Conservation (phyloP, 2,888 invertebrate species). For the Fragum fragum region DNA sequence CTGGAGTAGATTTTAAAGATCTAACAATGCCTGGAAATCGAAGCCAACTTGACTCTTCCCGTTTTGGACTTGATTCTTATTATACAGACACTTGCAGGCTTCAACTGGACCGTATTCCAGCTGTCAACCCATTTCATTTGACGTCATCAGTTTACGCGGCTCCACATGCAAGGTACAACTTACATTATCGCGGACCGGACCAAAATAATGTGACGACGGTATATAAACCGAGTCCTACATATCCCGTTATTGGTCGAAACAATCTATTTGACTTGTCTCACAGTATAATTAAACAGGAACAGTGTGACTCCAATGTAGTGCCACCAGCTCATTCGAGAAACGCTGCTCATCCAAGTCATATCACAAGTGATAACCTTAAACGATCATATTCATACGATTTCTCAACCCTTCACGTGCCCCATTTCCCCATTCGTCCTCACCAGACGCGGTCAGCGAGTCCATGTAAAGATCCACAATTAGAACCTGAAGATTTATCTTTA, state of each 20-base stretch:
- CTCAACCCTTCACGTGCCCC: slow-evolving; percentile 16
- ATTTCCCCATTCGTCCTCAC: slow-evolving; percentile 34
- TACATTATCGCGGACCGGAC: slow-evolving; percentile 9
- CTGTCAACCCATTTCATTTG: slow-evolving; percentile 10
- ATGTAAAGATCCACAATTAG: slow-evolving; percentile 55
- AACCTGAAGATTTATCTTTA: slow-evolving; percentile 77
- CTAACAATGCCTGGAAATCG: background rate
- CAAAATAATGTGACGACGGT: background rate
- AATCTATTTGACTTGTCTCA: slow-evolving; percentile 1
- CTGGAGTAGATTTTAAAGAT: background rate
- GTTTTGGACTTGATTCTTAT: background rate
- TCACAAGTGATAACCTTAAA: slow-evolving; percentile 17
- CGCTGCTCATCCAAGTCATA: background rate
- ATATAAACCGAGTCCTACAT: slow-evolving; percentile 21
- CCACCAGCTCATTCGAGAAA: background rate
- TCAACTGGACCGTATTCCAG: background rate
- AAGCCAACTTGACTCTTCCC: background rate
- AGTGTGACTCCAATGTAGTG: background rate
- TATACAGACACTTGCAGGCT: background rate
- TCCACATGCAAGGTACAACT: slow-evolving; percentile 5
- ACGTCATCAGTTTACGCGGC: slow-evolving; percentile 19
- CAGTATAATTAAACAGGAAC: background rate
- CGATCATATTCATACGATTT: slow-evolving; percentile 45
- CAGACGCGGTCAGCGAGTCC: slow-evolving; percentile 38
- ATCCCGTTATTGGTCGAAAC: slow-evolving; percentile 1